Conservation (phyloP, 2,113 vertebrate species). For the human (Homo sapiens) region GRCh38 chr12:47807501-47808000, state of each 20-base stretch:
- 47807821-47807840: neutral
- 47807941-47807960: neutral
- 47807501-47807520: neutral
- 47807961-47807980: neutral
- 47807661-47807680: neutral
- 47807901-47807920: neutral
- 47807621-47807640: neutral
- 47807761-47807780: neutral
- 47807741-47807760: neutral
- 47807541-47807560: neutral
- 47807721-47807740: neutral
- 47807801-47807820: neutral
- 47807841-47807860: neutral
- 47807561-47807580: neutral
- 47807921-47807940: neutral
- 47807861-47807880: neutral
- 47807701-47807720: neutral
- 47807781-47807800: neutral
- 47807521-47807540: conserved; percentile 6
- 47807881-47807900: neutral
- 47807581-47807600: rapidly evolving
- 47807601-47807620: neutral
- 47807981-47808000: neutral
- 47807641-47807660: neutral
- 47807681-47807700: neutral